phyloP scores from a whole-genome alignment of 2,797 vertebrate genomes.

The Rhinichthys osculus region DNA sequence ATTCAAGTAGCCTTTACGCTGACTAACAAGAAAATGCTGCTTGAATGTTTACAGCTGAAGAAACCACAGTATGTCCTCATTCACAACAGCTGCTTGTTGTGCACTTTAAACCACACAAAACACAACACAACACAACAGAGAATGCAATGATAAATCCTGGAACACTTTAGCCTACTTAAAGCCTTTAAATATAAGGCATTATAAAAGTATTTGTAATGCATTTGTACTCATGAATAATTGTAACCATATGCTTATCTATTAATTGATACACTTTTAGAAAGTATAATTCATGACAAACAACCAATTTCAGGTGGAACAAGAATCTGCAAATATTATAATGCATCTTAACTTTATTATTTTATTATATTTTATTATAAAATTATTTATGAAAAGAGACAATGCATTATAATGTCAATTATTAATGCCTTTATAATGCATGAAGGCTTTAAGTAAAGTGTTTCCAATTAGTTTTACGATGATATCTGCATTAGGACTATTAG shows the following conservation, averaged over 20 bases:
- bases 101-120: neutral
- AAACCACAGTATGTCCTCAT: slow-evolving; percentile 11
- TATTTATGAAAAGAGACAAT: neutral
- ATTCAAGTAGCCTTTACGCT: neutral
- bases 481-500: neutral
- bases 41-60: neutral
- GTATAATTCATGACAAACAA: neutral
- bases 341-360: neutral
- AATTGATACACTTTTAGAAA: neutral
- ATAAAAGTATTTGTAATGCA: neutral
- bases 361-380: no score
- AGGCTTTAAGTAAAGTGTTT: neutral
- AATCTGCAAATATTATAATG: neutral
- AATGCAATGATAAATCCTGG: neutral
- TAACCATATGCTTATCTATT: neutral
- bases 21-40: neutral
- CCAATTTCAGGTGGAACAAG: neutral
- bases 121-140: no score
- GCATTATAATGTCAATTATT: neutral
- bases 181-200: neutral
- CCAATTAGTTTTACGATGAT: neutral
- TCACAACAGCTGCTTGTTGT: neutral
- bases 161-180: neutral
- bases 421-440: neutral
- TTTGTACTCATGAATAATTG: neutral